Evolutionary conservation across 2,888 invertebrate genomes (phyloP).

Genomic region (Bombylius discolor): DNA sequence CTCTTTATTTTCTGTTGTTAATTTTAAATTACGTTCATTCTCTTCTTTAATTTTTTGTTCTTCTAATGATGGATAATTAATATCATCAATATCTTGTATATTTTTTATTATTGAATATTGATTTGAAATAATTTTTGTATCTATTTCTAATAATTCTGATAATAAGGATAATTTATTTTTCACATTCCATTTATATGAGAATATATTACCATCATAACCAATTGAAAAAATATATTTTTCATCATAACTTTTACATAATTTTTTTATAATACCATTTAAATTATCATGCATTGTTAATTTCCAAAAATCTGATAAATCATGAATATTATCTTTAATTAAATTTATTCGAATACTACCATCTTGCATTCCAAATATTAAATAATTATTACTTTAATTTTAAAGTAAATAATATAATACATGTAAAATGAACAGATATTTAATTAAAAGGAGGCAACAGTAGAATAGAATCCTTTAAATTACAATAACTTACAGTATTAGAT

Average conservation of each 20-base stretch:
- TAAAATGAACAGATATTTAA: too few relatives aligned
- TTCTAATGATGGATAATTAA: constrained; percentile 38
- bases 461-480: too few relatives aligned
- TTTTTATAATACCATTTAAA: constrained; percentile 51
- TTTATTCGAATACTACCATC: constrained; percentile 48
- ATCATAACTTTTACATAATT: constrained; percentile 50
- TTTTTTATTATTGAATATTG: not conserved
- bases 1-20: constrained; percentile 51
- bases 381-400: constrained; percentile 35
- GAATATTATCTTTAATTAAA: constrained; percentile 37
- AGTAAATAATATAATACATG: too few relatives aligned
- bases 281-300: constrained; percentile 62
- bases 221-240: constrained; percentile 43
- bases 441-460: too few relatives aligned
- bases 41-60: constrained; percentile 57
- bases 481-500: constrained; percentile 39
- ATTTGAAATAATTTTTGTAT: not conserved
- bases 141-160: not conserved
- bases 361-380: constrained; percentile 46
- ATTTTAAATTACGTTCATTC: constrained; percentile 45
- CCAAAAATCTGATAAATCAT: constrained; percentile 51
- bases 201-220: constrained; percentile 66
- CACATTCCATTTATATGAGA: constrained; percentile 47
- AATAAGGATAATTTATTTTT: constrained; percentile 8
- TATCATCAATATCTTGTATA: constrained; percentile 25